Evolutionary conservation across 2,113 vertebrate genomes (phyloP), one percentile per base, ranked within the genome.

Genomic region (Macquaria ambigua): DNA sequence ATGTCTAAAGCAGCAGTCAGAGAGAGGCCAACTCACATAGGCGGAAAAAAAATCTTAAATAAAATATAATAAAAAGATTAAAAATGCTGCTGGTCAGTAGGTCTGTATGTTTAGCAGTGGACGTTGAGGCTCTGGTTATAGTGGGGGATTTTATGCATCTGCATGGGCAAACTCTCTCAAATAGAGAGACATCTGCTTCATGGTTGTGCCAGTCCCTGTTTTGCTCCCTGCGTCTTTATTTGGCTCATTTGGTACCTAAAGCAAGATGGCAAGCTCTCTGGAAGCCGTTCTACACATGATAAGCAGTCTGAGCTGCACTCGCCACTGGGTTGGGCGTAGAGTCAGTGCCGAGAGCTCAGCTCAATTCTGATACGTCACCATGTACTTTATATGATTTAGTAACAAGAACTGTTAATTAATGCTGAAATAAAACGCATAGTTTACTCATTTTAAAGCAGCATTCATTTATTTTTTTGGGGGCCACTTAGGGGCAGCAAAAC

Each of bases 211-310:
- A 88, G 73, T 31, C 55, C 62, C 74, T 41, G 20, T 74, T 85
- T 80, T 74, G 41, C 77, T 81, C 62, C 61, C 75, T 8, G 61
- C 79, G 62, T 73, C 72, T 90, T 90, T 82, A 82, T 90, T 86
- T 90, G 87, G 80, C 79, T 93, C 82, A 89, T 90, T 92, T 83
- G 58, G 76, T 90, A 83, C 82, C 82, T 83, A 88, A 85, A 93
- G 89, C 72, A 76, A 90, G 74, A 92, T 87, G 84, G 84, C 88
- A 86, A 78, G 20, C 11, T 59, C 64, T 90, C 77, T 81, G 68
- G 43, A 69, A 81, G 84, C 70, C 81, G 86, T 85, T 80, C 81
- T 73, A 59, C 55, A 69, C 76, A 75, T 79, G 90, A 90, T 89
- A 89, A 89, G 83, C 83, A 53, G 34, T 70, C 79, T 83, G 77